phyloP scores from a whole-genome alignment of 2,113 vertebrate species.

The Litocranius walleri region DNA sequence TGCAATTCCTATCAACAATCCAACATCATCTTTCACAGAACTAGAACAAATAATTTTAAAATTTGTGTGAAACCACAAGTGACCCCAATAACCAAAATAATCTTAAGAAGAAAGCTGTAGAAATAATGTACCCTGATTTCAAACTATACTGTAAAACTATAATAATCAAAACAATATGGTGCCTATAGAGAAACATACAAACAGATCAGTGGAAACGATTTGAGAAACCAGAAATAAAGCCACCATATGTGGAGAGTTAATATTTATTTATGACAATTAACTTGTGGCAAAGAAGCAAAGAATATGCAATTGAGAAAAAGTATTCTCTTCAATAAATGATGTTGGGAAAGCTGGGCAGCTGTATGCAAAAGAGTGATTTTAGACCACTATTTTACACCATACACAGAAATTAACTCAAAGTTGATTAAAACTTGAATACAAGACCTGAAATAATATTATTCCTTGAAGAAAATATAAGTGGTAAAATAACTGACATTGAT shows the following conservation, averaged over 20 bases:
- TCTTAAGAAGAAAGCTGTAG: neutral
- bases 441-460: neutral
- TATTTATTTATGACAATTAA: neutral
- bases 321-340: neutral
- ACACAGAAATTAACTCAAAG: neutral
- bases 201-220: neutral
- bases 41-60: neutral
- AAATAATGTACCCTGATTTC: neutral
- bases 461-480: neutral
- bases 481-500: neutral
- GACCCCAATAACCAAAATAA: neutral
- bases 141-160: neutral
- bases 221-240: neutral
- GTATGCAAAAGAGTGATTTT: neutral
- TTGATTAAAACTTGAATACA: neutral
- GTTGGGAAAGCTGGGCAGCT: neutral
- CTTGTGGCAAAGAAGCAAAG: neutral
- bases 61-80: neutral
- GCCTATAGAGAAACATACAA: neutral
- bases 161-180: neutral
- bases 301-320: neutral
- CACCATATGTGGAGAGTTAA: neutral
- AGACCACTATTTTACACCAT: neutral
- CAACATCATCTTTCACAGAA: neutral
- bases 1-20: neutral